Base-by-base conservation (phyloP, 1,140 invertebrate species). In the Papilio xuthus region DNA sequence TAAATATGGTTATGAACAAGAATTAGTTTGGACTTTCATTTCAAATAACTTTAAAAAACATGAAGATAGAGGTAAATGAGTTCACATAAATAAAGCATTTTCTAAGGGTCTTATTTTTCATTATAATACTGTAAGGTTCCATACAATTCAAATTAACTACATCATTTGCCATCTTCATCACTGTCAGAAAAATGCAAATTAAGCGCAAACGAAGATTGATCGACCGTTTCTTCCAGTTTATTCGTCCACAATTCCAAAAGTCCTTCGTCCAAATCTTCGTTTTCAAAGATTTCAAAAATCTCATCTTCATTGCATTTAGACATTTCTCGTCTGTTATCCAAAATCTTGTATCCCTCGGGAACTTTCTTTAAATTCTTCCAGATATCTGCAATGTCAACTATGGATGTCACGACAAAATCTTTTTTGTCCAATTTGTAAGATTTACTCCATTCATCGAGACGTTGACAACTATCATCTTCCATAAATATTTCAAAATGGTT, bases 171-270 rank as follows among this genome's bases (percentile, higher is more conserved):
- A 44, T 70, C 28, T 63, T 76, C 75, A 63, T 81, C 80, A 74
- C 80, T 82, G 44, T 87, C 86, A 69, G 79, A 83, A 77, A 82
- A 87, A 80, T 86, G 80, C 26, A 89, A 82, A 71, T 85, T 81
- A n/a, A 86, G 56, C 37, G 78, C 81, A 23, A 79, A 60, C 4
- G 81, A 84, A 4, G 83, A 84, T 23, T 86, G 74, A 18, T 87
- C 83, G 0, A 69, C 77, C 0, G 78, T 79, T 13, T 85, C 81
- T 26, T 81, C 74, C 4, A 70, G 18, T 0, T 18, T 80, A 41
- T 85, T 83, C 4, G 77, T 67, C 91, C 92, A 94, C 8, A 84
- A 82, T 28, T 93, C 90, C 50, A 90, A 63, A 10, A 94, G 78
- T 4, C 86, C 88, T 15, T 69, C 53, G 26, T 92, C 90, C 8